phyloP scores from a whole-genome alignment of 2,888 invertebrate species.

The Netelia melanura region DNA sequence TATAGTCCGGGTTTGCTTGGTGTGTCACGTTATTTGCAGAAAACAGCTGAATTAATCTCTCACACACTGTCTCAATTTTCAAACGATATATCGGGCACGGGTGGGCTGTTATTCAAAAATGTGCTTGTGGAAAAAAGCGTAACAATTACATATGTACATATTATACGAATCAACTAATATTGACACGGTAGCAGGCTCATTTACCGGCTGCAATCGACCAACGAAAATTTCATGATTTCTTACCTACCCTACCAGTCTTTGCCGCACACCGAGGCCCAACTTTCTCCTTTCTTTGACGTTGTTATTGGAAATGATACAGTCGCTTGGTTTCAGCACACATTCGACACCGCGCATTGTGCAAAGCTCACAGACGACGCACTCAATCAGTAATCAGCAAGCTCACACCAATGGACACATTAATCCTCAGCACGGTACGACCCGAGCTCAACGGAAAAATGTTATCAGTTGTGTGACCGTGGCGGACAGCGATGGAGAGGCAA shows the following conservation, averaged over 20 bases:
- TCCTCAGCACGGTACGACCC: slow-evolving; percentile 69
- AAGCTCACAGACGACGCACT: slow-evolving; percentile 78
- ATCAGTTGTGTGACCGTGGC: slow-evolving; percentile 92
- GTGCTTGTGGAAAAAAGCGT: slow-evolving; percentile 13
- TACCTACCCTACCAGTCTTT: too few relatives aligned
- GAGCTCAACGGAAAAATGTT: slow-evolving; percentile 89
- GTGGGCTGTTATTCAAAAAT: neutral
- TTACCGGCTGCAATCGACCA: neutral
- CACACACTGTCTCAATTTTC: neutral
- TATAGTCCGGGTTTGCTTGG: neutral
- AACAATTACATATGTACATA: neutral
- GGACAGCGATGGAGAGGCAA: slow-evolving; percentile 91
- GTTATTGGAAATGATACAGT: neutral
- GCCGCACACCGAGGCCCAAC: too few relatives aligned
- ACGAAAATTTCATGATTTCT: neutral
- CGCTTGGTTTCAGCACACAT: slow-evolving; percentile 77
- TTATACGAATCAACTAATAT: slow-evolving; percentile 21
- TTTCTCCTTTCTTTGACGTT: neutral
- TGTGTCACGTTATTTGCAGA: neutral
- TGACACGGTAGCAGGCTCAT: slow-evolving; percentile 18
- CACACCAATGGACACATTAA: slow-evolving; percentile 70
- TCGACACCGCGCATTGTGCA: slow-evolving; percentile 81
- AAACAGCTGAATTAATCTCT: neutral
- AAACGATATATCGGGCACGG: neutral
- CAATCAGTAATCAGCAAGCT: slow-evolving; percentile 76